Evolutionary conservation across 2,888 invertebrate species (phyloP).

Genomic region (Rhabditoides inermis): DNA sequence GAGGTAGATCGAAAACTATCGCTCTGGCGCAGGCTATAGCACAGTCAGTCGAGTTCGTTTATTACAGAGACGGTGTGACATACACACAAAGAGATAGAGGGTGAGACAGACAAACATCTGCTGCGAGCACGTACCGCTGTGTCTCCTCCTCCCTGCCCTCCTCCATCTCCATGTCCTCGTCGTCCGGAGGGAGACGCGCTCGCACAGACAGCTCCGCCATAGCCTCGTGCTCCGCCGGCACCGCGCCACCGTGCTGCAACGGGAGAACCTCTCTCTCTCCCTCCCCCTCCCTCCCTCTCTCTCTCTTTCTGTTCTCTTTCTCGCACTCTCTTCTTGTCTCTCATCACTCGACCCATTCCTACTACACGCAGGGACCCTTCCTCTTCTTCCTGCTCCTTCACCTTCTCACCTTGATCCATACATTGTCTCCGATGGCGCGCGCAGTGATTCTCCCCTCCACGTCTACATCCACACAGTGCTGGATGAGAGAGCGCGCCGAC

Average conservation of each 20-base stretch:
- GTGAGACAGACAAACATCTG: too few relatives aligned
- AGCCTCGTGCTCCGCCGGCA: constrained; percentile 18
- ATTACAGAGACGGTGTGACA: too few relatives aligned
- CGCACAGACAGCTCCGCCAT: constrained; percentile 21
- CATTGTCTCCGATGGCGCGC: constrained; percentile 83
- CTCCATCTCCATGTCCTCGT: too few relatives aligned
- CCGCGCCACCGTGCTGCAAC: constrained; percentile 18
- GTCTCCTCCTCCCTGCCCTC: too few relatives aligned
- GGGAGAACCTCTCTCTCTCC: not conserved
- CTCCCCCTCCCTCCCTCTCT: not conserved
- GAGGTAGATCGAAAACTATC: too few relatives aligned
- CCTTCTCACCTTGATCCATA: constrained; percentile 66
- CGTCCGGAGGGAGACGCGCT: too few relatives aligned
- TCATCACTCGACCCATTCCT: not conserved
- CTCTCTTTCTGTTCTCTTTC: not conserved
- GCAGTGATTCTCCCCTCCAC: constrained; percentile 80
- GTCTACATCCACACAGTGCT: constrained; percentile 60
- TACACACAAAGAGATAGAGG: too few relatives aligned
- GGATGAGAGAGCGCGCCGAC: constrained; percentile 29
- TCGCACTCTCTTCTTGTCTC: not conserved
- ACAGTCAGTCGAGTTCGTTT: too few relatives aligned
- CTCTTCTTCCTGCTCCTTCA: constrained; percentile 72
- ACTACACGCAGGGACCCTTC: constrained; percentile 65
- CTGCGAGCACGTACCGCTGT: too few relatives aligned
- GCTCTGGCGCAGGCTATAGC: too few relatives aligned